These are phyloP conservation scores for Pecten maximus DNA, from an alignment of 2,888 invertebrate species.

Conservation along the genomic window DNA sequence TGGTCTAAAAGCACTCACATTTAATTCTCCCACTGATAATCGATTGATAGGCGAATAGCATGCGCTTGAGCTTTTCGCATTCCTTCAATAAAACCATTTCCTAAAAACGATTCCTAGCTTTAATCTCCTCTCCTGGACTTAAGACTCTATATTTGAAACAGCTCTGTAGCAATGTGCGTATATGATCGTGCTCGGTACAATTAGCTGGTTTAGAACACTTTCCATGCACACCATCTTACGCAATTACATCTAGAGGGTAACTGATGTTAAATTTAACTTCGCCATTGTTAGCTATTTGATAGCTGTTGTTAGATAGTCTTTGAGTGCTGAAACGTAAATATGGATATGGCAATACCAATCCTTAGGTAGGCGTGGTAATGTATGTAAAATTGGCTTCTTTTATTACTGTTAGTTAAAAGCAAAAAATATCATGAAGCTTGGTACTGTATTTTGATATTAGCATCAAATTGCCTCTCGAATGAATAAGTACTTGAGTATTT, in stretches of 20 bases:
- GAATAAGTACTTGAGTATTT: no score
- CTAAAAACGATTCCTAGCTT: background rate
- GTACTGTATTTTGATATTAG: no score
- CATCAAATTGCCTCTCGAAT: no score
- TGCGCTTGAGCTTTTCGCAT: background rate
- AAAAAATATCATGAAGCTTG: no score
- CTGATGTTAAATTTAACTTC: background rate
- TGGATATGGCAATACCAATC: no score
- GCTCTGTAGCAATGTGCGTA: background rate
- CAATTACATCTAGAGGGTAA: background rate
- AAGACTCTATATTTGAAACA: background rate
- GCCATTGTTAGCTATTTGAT: background rate
- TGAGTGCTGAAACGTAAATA: no score
- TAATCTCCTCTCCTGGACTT: background rate
- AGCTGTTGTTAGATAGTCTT: no score
- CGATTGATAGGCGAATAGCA: background rate
- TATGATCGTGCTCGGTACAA: background rate
- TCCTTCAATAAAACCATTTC: conserved; percentile 4
- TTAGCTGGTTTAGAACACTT: background rate
- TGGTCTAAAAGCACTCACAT: background rate
- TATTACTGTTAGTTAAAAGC: no score
- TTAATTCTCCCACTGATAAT: background rate
- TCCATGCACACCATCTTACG: background rate
- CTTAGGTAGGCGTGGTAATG: no score
- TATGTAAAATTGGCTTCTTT: no score